Evolutionary conservation across 1,140 invertebrate genomes (phyloP), one percentile per base, ranked within the genome.

Genomic region (Macrotrachela quadricornifera): DNA sequence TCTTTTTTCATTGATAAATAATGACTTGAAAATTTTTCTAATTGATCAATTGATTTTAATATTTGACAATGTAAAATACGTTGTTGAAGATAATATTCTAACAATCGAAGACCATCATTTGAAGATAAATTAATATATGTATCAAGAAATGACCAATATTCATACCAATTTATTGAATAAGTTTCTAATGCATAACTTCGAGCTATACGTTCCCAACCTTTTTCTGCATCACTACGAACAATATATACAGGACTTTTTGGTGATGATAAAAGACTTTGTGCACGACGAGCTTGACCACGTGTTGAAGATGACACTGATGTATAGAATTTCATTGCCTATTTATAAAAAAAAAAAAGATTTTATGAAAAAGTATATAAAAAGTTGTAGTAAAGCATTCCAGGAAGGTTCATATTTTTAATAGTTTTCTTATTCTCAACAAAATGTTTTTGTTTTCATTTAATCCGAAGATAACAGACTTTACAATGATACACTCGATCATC

Each of bases 131-230:
- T 79, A 10, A 79, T 74, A 64, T 82, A 86, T 8, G 74, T 75
- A 59, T 81, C 77, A 9, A 90, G 68, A 64, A 90, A 90, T 3
- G 79, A 76, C 85, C 85, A 91, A 65, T 83, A 85, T 63, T 91
- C 86, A 57, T 78, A 79, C 85, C 85, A 91, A 37, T 79, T 75
- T 63, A 78, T 75, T 63, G 82, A 73, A 57, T 77, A 74, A 3
- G 84, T 84, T 30, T 30, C 21, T 8, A 30, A 30, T 30, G 21
- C 21, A 56, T 88, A 62, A 54, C 77, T 74, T 57, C 82, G 80
- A 46, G 83, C 83, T 49, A 83, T 73, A 58, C 77, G 71, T 71
- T 90, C 85, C 12, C 87, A 68, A 1, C 85, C 85, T 66, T 86
- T 88, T 44, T 81, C 78, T 39, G 76, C 75, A 63, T 87, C 83